Percentiles rank a stretch among this genome's conserved stretches.
Evolutionary conservation across 2,113 vertebrate species (phyloP).

Genomic region (Sinocyclocheilus anshuiensis): DNA sequence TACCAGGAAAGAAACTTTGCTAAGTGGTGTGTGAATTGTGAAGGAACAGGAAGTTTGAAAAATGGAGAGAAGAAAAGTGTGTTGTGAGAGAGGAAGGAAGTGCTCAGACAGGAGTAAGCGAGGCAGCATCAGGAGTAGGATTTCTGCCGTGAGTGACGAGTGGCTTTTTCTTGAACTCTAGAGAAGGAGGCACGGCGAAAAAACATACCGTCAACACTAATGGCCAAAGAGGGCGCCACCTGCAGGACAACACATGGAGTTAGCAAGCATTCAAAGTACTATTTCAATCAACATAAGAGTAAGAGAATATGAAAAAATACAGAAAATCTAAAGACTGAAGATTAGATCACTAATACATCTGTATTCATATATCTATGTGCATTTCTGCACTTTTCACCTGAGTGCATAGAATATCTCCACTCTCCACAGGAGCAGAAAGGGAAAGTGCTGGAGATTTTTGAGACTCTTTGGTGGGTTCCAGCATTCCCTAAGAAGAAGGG

Average conservation of each 20-base stretch:
- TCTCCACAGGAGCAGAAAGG: slow-evolving; percentile 77
- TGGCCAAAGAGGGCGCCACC: slow-evolving; percentile 83
- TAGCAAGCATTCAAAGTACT: background rate
- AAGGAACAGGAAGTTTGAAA: slow-evolving; percentile 17
- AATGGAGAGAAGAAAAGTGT: background rate
- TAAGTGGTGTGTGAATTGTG: background rate
- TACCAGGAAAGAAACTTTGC: background rate
- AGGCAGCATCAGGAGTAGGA: slow-evolving; percentile 81
- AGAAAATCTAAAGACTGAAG: background rate
- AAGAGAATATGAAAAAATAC: background rate
- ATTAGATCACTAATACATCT: background rate
- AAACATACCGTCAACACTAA: slow-evolving; percentile 93
- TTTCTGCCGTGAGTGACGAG: slow-evolving; percentile 82
- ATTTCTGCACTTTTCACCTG: slow-evolving; percentile 70
- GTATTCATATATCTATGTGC: background rate
- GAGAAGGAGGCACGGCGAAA: slow-evolving; percentile 88
- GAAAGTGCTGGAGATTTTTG: slow-evolving; percentile 83
- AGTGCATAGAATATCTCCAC: slow-evolving; percentile 68
- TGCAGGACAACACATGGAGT: slow-evolving; percentile 61
- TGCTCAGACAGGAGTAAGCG: slow-evolving; percentile 25
- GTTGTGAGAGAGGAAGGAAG: background rate
- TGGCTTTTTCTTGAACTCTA: slow-evolving; percentile 89
- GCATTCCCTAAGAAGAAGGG: slow-evolving; percentile 80
- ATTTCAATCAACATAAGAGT: background rate
- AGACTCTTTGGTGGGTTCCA: slow-evolving; percentile 93